Evolutionary conservation across 92 coral and sea anemone genomes (phyloP).

Genomic region (Diadumene lineata): DNA sequence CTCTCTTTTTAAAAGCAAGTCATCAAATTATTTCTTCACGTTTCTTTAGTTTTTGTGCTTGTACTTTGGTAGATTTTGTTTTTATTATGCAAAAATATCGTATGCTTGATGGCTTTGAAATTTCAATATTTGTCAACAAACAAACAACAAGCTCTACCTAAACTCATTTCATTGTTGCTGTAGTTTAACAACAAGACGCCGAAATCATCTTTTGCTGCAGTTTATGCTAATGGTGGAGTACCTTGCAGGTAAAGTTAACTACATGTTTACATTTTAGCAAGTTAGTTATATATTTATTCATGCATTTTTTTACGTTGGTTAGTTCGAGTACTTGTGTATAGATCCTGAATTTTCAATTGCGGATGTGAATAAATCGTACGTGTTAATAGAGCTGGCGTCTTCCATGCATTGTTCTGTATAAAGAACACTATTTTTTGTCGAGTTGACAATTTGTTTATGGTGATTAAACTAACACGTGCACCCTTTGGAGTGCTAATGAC

Average conservation of each 20-base stretch:
- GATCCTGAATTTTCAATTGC: neutral
- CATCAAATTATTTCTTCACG: neutral
- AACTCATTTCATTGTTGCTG: slow-evolving; percentile 7
- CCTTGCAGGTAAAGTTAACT: slow-evolving; percentile 84
- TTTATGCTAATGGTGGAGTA: slow-evolving; percentile 91
- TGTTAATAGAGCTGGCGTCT: too few relatives aligned
- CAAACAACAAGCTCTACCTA: neutral
- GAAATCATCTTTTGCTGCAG: slow-evolving; percentile 93
- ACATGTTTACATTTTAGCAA: neutral
- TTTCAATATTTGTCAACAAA: slow-evolving; percentile 26
- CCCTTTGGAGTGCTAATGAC: too few relatives aligned
- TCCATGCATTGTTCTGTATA: too few relatives aligned
- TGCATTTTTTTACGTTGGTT: neutral
- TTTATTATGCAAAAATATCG: neutral
- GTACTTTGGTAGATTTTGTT: neutral
- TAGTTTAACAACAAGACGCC: slow-evolving; percentile 90
- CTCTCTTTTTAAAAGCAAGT: neutral
- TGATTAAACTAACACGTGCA: too few relatives aligned
- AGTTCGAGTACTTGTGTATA: neutral
- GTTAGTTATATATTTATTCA: neutral
- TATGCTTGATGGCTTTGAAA: neutral
- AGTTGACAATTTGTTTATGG: too few relatives aligned
- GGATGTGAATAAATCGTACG: too few relatives aligned
- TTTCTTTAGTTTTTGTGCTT: neutral
- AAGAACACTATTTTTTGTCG: too few relatives aligned